These are phyloP conservation scores for Heterochromis multidens DNA, from an alignment of 2,113 vertebrate species.

Conservation along the genomic window DNA sequence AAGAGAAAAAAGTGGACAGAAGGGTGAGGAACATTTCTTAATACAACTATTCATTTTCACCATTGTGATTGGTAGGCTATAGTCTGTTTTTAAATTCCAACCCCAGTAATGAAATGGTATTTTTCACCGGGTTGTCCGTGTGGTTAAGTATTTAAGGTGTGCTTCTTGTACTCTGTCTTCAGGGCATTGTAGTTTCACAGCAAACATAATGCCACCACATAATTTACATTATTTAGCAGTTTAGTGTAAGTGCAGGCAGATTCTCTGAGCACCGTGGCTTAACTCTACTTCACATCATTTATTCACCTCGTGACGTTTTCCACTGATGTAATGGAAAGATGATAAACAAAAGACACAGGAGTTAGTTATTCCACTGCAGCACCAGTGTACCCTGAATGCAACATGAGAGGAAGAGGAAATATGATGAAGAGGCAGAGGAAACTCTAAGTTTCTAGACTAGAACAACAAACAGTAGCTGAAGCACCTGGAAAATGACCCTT, in stretches of 20 bases:
- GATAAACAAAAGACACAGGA: not conserved
- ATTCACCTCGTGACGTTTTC: fast-evolving
- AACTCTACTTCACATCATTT: not conserved
- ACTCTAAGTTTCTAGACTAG: not conserved
- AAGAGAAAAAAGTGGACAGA: not conserved
- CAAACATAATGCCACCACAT: not conserved
- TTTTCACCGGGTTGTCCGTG: too few relatives aligned
- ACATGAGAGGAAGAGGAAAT: too few relatives aligned
- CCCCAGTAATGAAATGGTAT: fast-evolving
- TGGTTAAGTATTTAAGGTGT: not conserved
- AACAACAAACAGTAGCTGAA: not conserved
- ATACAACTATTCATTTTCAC: not conserved
- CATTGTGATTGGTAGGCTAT: not conserved
- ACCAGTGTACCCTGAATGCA: not conserved
- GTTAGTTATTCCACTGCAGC: not conserved
- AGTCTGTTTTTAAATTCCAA: not conserved
- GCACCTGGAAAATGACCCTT: fast-evolving
- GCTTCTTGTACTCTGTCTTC: not conserved
- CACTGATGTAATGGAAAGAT: not conserved
- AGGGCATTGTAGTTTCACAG: not conserved
- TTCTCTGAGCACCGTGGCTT: not conserved
- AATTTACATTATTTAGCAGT: not conserved
- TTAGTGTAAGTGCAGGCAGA: not conserved
- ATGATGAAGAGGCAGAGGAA: not conserved
- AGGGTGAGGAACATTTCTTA: fast-evolving